Evolutionary conservation across 2,888 invertebrate genomes (phyloP).

Genomic region (Chesias legatella): DNA sequence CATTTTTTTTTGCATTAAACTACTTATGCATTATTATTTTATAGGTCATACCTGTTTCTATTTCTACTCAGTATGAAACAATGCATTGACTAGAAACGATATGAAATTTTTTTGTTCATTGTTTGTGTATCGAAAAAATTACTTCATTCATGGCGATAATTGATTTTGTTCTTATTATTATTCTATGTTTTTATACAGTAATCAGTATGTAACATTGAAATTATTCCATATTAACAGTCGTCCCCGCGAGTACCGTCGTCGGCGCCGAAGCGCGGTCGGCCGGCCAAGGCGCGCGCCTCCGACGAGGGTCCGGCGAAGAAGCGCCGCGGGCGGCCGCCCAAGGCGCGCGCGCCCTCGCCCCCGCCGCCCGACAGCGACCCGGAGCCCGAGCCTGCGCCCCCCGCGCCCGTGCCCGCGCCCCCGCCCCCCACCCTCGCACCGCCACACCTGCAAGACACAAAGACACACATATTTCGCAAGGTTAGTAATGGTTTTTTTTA

Average conservation of each 20-base stretch:
- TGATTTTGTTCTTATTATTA: too few relatives aligned
- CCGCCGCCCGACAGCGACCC: conserved; percentile 34
- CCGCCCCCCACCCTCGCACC: conserved; percentile 46
- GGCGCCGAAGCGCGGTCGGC: conserved; percentile 74
- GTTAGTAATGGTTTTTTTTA: conserved; percentile 38
- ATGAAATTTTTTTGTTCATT: too few relatives aligned
- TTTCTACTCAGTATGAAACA: too few relatives aligned
- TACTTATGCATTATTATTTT: too few relatives aligned
- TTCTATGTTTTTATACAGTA: too few relatives aligned
- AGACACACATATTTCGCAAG: conserved; percentile 69
- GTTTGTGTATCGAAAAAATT: too few relatives aligned
- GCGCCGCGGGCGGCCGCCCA: conserved; percentile 66
- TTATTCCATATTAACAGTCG: conserved; percentile 31
- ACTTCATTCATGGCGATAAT: too few relatives aligned
- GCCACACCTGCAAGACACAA: conserved; percentile 56
- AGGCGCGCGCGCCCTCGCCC: conserved; percentile 40
- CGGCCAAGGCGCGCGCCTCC: conserved; percentile 63
- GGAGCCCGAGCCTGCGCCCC: conserved; percentile 23
- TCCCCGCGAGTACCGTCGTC: conserved; percentile 47
- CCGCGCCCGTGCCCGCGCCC: conserved; percentile 28
- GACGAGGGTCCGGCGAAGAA: conserved; percentile 66
- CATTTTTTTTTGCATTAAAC: too few relatives aligned
- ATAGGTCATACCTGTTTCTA: too few relatives aligned
- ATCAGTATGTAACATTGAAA: too few relatives aligned
- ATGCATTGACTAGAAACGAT: too few relatives aligned